A percentile compares a stretch with the other conserved stretches of the same genome.
Conservation (phyloP, 2,797 vertebrate genomes). For the Clarias laeviceps region DNA sequence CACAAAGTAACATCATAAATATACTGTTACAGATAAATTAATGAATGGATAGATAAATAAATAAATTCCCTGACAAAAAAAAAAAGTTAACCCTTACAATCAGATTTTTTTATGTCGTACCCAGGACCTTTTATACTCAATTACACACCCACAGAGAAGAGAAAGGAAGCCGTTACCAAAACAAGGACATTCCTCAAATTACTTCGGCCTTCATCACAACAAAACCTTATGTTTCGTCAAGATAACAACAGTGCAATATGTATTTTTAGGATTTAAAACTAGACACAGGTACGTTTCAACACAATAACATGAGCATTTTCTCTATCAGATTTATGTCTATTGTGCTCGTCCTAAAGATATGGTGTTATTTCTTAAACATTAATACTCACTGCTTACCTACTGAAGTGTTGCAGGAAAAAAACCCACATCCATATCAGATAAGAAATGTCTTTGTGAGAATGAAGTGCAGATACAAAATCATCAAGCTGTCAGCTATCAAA, state of each 20-base stretch:
- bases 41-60: background rate
- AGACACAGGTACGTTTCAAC: conserved; percentile 3
- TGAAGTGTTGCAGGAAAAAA: conserved; percentile 2
- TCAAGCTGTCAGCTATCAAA: conserved; percentile 35
- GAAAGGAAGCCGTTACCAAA: conserved; percentile 58
- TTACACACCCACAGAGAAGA: conserved; percentile 59
- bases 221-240: conserved; percentile 55
- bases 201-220: conserved; percentile 37
- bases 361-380: background rate
- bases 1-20: background rate
- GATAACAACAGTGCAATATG: conserved; percentile 33
- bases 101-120: conserved; percentile 42
- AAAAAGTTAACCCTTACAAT: background rate
- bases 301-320: background rate
- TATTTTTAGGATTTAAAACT: conserved; percentile 33
- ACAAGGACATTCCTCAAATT: conserved; percentile 65
- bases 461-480: conserved; percentile 6
- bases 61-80: background rate
- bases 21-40: background rate
- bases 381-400: background rate
- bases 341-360: background rate
- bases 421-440: background rate
- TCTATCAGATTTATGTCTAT: background rate
- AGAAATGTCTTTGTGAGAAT: conserved; percentile 18
- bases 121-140: conserved; percentile 58